These are phyloP conservation scores for Oxycera nigricornis DNA, from an alignment of 2,888 invertebrate species.

Conservation along the genomic window DNA sequence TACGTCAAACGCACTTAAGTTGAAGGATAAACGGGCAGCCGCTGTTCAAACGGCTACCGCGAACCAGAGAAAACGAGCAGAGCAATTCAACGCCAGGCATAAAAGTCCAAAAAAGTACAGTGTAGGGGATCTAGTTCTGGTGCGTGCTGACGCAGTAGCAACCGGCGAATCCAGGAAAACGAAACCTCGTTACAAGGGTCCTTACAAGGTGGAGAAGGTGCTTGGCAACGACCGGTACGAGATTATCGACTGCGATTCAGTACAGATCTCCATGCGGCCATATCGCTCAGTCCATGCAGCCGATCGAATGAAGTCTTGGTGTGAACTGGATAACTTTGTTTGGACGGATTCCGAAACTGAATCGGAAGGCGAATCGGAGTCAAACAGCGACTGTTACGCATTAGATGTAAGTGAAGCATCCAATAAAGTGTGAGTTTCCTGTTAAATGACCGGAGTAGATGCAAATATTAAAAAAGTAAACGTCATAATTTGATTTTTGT, in stretches of 20 bases:
- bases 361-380: neutral
- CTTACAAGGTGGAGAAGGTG: conserved; percentile 2
- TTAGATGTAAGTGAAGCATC: neutral
- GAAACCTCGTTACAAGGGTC: neutral
- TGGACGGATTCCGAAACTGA: neutral
- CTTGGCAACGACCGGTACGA: conserved; percentile 9
- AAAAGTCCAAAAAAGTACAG: neutral
- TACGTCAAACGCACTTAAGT: too few species aligned
- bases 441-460: neutral
- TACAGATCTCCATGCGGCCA: neutral
- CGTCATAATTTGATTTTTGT: too few species aligned
- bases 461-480: too few species aligned
- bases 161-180: neutral
- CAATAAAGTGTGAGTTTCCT: neutral
- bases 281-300: neutral
- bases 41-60: too few species aligned
- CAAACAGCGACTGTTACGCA: neutral
- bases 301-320: neutral
- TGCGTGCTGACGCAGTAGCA: neutral
- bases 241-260: neutral
- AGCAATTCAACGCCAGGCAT: neutral
- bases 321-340: neutral
- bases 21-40: too few species aligned
- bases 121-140: neutral
- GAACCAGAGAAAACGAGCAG: too few species aligned